phyloP scores from a whole-genome alignment of 2,888 invertebrate genomes.

The Ophonus ardosiacus region DNA sequence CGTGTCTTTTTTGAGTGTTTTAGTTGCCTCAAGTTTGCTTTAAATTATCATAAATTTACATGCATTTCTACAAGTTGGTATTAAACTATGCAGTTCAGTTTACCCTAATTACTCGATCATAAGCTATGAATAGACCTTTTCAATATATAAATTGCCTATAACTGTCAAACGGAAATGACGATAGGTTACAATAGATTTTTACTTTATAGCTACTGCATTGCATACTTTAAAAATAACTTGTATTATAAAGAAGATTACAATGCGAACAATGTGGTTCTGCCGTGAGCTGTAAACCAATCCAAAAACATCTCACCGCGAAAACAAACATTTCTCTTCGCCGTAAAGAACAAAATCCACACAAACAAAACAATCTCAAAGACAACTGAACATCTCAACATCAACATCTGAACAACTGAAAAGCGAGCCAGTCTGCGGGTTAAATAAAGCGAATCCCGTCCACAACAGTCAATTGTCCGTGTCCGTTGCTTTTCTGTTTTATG shows the following conservation, averaged over 20 bases:
- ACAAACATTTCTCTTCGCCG: neutral
- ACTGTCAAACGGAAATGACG: too few species aligned
- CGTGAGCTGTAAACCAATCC: neutral
- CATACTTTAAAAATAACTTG: neutral
- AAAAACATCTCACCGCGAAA: neutral
- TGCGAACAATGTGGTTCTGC: neutral
- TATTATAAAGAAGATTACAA: neutral
- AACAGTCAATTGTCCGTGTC: constrained; percentile 46
- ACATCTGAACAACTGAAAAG: neutral
- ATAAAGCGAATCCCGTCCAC: constrained; percentile 40
- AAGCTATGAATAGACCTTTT: too few species aligned
- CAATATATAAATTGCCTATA: too few species aligned
- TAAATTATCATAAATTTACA: too few species aligned
- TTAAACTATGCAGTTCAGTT: too few species aligned
- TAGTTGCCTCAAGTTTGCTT: too few species aligned
- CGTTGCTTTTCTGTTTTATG: constrained; percentile 34
- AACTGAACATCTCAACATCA: constrained; percentile 13
- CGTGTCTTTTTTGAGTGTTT: too few species aligned
- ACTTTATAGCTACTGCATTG: neutral
- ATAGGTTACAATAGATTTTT: too few species aligned
- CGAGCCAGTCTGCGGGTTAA: constrained; percentile 22
- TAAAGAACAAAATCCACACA: constrained; percentile 4
- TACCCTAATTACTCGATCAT: too few species aligned
- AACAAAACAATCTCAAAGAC: constrained; percentile 34
- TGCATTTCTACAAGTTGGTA: too few species aligned